Conservation (phyloP, 2,888 invertebrate genomes). For the Lycaena phlaeas region DNA sequence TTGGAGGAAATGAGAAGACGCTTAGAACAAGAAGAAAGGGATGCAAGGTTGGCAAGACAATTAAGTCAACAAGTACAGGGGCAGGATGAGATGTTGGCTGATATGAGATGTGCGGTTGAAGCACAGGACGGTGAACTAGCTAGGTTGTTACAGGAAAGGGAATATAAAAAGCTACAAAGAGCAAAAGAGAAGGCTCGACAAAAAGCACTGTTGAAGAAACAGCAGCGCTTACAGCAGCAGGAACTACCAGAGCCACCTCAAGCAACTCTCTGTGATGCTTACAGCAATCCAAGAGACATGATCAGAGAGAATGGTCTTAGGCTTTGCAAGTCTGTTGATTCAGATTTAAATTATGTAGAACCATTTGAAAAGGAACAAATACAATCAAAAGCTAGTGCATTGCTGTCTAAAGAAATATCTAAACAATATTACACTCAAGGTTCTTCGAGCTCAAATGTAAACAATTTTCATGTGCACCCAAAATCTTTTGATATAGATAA, state of each 20-base stretch:
- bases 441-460: slow-evolving; percentile 33
- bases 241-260: slow-evolving; percentile 28
- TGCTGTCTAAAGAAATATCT: slow-evolving; percentile 53
- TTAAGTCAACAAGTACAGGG: slow-evolving; percentile 50
- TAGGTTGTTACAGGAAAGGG: slow-evolving; percentile 54
- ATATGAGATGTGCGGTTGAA: slow-evolving; percentile 64
- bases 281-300: slow-evolving; percentile 60
- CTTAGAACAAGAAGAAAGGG: slow-evolving; percentile 58
- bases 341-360: slow-evolving; percentile 63
- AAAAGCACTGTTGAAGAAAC: slow-evolving; percentile 60
- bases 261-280: slow-evolving; percentile 57
- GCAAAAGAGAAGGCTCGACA: slow-evolving; percentile 63
- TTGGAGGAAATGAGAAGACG: slow-evolving; percentile 52
- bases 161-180: slow-evolving; percentile 60
- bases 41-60: slow-evolving; percentile 53
- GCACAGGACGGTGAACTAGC: slow-evolving; percentile 64
- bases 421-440: slow-evolving; percentile 49
- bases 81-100: slow-evolving; percentile 49
- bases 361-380: slow-evolving; percentile 66
- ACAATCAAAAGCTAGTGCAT: slow-evolving; percentile 61
- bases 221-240: slow-evolving; percentile 43
- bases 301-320: slow-evolving; percentile 51
- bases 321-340: slow-evolving; percentile 62
- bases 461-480: slow-evolving; percentile 37
- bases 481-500: slow-evolving; percentile 42